Evolutionary conservation across 2,113 vertebrate genomes (phyloP), one percentile per base, ranked within the genome.

Genomic region (Castor canadensis): DNA sequence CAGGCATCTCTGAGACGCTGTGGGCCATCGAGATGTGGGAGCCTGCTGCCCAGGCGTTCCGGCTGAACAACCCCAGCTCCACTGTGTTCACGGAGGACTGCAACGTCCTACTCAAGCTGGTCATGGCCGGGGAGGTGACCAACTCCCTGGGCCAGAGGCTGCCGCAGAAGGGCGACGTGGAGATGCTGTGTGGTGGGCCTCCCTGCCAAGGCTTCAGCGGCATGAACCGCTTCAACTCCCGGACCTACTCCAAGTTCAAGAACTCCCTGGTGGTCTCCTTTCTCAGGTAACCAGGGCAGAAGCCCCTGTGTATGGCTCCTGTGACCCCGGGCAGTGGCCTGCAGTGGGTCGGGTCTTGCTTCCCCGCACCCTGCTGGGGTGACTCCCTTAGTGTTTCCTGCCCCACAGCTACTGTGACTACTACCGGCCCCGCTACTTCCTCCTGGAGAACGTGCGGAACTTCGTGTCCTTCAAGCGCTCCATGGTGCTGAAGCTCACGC

Each of bases 11-110:
- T 0, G 99, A 99, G 97, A 99, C 99, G 0, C 97, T 99, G 1
- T 99, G 99, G 99, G 99, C 99, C 95, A 99, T 99, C 1, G 99
- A 99, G 98, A 99, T 99, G 99, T 99, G 99, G 99, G 99, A 99
- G 26, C 99, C 99, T 0, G 99, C 99, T 0, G 99, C 99, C 0
- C 99, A 99, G 95, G 99, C 99, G 0, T 99, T 99, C 97, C 98
- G 99, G 32, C 98, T 99, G 17, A 99, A 99, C 98, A 99, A 99
- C 79, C 99, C 99, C 0, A 98, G 98, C 52, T 98, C 98, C 72
- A 99, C 99, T 0, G 99, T 99, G n/a, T 99, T 99, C 98, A 99
- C 99, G 0, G 99, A 99, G 97, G 99, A 99, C 96, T 99, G 99
- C 97, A 99, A 99, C 11, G 97, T 99, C 13, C 97, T 99, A 38